Conservation (phyloP, 2,113 vertebrate genomes). For the Barbus barbus region DNA sequence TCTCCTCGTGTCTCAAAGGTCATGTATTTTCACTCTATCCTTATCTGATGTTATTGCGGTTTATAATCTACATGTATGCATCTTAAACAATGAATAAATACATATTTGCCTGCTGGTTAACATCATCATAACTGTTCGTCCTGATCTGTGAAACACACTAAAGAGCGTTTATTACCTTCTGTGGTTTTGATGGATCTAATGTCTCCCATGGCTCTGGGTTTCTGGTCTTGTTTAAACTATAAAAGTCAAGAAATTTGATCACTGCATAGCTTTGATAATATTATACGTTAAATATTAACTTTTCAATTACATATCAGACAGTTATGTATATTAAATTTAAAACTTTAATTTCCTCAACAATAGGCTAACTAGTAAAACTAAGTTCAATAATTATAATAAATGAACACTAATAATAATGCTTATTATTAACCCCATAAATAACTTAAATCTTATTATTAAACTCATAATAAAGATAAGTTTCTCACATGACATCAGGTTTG, state of each 20-base stretch:
- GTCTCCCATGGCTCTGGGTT: constrained; percentile 89
- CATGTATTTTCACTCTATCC: too few relatives aligned
- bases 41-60: too few relatives aligned
- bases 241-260: constrained; percentile 50
- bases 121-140: neutral
- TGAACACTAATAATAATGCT: too few relatives aligned
- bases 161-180: constrained; percentile 79
- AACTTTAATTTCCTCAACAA: too few relatives aligned
- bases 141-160: too few relatives aligned
- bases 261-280: neutral
- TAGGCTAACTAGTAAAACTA: too few relatives aligned
- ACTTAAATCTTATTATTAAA: neutral
- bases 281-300: neutral
- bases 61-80: too few relatives aligned
- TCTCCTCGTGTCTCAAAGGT: too few relatives aligned
- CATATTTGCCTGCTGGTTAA: neutral
- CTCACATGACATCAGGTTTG: constrained; percentile 90
- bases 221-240: constrained; percentile 77
- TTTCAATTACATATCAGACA: neutral
- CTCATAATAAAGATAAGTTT: too few relatives aligned
- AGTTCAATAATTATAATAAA: too few relatives aligned
- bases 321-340: too few relatives aligned
- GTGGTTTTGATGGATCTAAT: constrained; percentile 80
- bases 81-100: neutral
- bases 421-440: neutral